Base-by-base conservation (phyloP, 2,888 invertebrate genomes). In the Leptinotarsa peninsularis region DNA sequence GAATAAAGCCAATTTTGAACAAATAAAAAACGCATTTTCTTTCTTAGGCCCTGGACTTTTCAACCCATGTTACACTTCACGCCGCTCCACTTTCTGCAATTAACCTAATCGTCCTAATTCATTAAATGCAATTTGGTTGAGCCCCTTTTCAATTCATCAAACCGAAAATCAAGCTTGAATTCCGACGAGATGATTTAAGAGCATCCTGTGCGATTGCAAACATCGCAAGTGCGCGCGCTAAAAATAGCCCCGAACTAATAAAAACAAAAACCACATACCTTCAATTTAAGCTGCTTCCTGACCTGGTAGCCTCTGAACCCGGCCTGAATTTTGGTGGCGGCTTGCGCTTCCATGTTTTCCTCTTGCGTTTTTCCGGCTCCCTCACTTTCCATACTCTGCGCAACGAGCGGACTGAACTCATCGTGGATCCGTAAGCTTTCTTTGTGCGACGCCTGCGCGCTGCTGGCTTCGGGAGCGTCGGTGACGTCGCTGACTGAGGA, bases 271-370 rank as follows among this genome's bases (percentile, higher is more conserved):
- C 56, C 4, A 67, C 43, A 21, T 79, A 88, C 88, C 85, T 88
- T 88, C 49, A 82, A 78, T 82, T 88, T 88, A 66, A 89, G 82
- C 78, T 88, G 87, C 79, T 88, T 89, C 76, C 89, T 79, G 54
- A 92, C 92, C 83, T 93, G 89, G 84, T 91, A 93, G 3, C 93
- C 93, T 76, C 93, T 89, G 66, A 93, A 92, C 67, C 93, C 92
- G 21, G 93, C 93, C 86, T 93, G 93, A 80, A 93, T 93, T 82
- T 92, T 92, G 50, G 93, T 93, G 71, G 93, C 93, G 33, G 92
- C 92, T 75, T 85, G 82, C 21, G 81, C 82, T 84, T 87, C 88
- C 85, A 85, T 85, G 78, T 83, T 76, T 60, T 7, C 54, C 14
- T 58, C 69, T 43, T 74, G 72, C 27, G 66, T 49, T 72, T 56